Percentiles rank a stretch among this genome's conserved stretches.
phyloP scores from a whole-genome alignment of 2,113 vertebrate species.

The Hiodon alosoides region DNA sequence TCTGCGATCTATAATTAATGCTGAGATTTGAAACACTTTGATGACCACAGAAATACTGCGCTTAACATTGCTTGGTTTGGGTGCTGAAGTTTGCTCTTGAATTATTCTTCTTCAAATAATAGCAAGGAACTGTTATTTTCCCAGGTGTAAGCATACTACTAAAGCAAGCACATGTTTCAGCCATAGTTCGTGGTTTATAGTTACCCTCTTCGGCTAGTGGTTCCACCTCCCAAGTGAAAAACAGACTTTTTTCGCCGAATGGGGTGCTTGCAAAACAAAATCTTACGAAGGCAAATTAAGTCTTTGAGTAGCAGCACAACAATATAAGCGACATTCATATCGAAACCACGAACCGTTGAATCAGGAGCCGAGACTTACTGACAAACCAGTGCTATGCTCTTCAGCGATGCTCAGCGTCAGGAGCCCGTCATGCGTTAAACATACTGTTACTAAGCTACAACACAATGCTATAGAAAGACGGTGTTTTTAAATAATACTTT shows the following conservation, averaged over 20 bases:
- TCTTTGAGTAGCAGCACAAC: constrained; percentile 46
- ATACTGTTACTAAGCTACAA: background rate
- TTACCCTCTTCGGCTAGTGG: constrained; percentile 28
- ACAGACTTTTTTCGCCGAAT: constrained; percentile 39
- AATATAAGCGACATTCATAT: constrained; percentile 33
- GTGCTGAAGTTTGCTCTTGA: background rate
- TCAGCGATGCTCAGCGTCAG: no score
- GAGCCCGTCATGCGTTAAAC: background rate
- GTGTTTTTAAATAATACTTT: background rate
- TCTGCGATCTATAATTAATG: constrained; percentile 24
- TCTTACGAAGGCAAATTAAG: constrained; percentile 60
- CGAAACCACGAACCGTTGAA: background rate
- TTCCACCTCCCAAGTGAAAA: constrained; percentile 49
- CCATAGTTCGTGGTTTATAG: background rate
- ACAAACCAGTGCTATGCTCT: no score
- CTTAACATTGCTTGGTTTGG: constrained; percentile 17
- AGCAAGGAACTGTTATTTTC: no score
- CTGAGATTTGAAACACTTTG: constrained; percentile 46
- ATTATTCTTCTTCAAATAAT: background rate
- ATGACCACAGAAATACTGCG: constrained; percentile 53
- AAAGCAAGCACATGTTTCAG: background rate
- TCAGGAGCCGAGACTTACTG: background rate
- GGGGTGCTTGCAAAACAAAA: constrained; percentile 44
- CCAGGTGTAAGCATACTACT: no score
- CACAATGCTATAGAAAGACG: background rate